These are phyloP conservation scores for Cetonia aurata DNA, from an alignment of 2,888 invertebrate species.

Conservation along the genomic window DNA sequence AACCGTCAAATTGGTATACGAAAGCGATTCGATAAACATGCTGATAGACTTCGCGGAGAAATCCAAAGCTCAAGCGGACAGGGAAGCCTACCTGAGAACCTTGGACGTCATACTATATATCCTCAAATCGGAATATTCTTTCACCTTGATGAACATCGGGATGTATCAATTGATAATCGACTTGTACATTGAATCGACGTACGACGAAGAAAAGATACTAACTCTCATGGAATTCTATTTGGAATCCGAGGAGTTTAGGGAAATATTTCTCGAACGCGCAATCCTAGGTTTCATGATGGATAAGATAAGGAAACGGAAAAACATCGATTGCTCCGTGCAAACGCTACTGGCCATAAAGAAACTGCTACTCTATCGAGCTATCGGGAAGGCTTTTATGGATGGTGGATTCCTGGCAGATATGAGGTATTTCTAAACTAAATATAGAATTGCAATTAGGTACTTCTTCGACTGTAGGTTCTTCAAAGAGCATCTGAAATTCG, in stretches of 20 bases:
- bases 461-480: not conserved
- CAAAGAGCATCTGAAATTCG: constrained; percentile 22
- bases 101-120: constrained; percentile 36
- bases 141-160: constrained; percentile 4
- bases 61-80: not conserved
- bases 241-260: constrained; percentile 15
- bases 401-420: constrained; percentile 12
- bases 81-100: not conserved
- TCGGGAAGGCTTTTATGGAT: constrained; percentile 11
- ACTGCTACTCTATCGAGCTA: not conserved
- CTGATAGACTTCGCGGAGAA: constrained; percentile 12
- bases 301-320: constrained; percentile 9
- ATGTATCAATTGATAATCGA: constrained; percentile 16
- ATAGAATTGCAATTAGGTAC: too few species aligned
- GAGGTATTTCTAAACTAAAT: not conserved
- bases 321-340: constrained; percentile 13
- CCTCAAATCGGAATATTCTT: constrained; percentile 17
- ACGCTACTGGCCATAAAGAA: constrained; percentile 10
- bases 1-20: constrained; percentile 53
- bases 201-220: constrained; percentile 1
- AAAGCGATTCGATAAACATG: constrained; percentile 11
- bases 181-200: not conserved
- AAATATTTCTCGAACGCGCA: constrained; percentile 10
- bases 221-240: constrained; percentile 20
- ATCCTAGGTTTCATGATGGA: constrained; percentile 13